Evolutionary conservation across 1,140 invertebrate genomes (phyloP).

Genomic region (Chironomus tepperi): DNA sequence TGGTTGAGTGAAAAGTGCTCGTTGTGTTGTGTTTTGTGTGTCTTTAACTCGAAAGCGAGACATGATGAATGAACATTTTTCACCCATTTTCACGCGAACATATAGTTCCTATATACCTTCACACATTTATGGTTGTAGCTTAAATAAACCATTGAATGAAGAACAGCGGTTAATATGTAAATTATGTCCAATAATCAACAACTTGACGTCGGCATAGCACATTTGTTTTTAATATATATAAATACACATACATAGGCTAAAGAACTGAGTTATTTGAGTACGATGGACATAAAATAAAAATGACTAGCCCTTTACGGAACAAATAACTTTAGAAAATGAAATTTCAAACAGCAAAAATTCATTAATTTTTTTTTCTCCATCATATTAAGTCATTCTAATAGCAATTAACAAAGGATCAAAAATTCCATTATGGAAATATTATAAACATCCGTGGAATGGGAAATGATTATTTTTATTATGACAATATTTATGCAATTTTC

Average conservation of each 20-base stretch:
- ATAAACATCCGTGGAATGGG: background rate
- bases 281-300: background rate
- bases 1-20: background rate
- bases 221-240: no score
- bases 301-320: background rate
- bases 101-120: background rate
- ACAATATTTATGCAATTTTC: background rate
- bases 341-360: background rate
- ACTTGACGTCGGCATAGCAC: background rate
- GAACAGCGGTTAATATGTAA: slow-evolving; percentile 3
- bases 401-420: background rate
- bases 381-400: background rate
- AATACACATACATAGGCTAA: no score
- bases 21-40: background rate
- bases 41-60: background rate
- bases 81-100: slow-evolving; percentile 11
- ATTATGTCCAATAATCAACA: slow-evolving; percentile 9
- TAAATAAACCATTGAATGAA: background rate
- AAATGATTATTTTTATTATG: background rate
- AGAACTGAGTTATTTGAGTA: background rate
- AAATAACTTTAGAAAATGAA: background rate
- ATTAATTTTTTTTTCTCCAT: background rate
- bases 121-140: background rate
- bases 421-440: background rate
- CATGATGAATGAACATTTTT: slow-evolving; percentile 2